phyloP scores from a whole-genome alignment of 1,140 invertebrate species.

The Anastrepha ludens region DNA sequence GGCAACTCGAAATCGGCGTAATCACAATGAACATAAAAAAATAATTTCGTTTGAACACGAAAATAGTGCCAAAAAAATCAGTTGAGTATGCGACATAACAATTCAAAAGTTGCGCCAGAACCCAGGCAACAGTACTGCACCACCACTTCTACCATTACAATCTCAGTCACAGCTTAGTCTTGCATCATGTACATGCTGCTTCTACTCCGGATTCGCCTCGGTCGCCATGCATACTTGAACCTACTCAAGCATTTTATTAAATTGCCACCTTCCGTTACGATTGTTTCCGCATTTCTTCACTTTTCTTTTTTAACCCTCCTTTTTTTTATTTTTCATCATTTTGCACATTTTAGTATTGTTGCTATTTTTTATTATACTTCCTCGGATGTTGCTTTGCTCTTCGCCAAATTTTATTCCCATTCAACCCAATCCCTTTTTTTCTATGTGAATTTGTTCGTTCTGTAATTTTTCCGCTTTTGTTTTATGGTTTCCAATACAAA shows the following conservation, averaged over 20 bases:
- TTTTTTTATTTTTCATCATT: slow-evolving; percentile 32
- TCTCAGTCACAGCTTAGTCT: neutral
- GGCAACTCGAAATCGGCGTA: neutral
- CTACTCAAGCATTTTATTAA: slow-evolving; percentile 74
- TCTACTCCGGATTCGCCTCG: neutral
- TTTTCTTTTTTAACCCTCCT: slow-evolving; percentile 39
- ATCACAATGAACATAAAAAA: neutral
- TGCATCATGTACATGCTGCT: neutral
- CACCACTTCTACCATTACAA: neutral
- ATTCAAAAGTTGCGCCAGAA: slow-evolving; percentile 13
- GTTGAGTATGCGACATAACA: slow-evolving; percentile 4
- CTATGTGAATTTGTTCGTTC: slow-evolving; percentile 8
- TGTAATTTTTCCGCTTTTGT: slow-evolving; percentile 34
- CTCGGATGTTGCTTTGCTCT: neutral
- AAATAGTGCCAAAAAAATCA: neutral
- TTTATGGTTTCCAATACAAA: slow-evolving; percentile 35
- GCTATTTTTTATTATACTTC: slow-evolving; percentile 26
- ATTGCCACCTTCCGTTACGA: slow-evolving; percentile 72
- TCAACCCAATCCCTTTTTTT: neutral
- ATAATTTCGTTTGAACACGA: neutral
- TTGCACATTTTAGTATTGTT: slow-evolving; percentile 39
- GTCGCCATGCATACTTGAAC: slow-evolving; percentile 56
- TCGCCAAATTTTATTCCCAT: slow-evolving; percentile 30
- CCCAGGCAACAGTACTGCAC: neutral
- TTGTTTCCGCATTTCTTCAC: slow-evolving; percentile 61